Evolutionary conservation across 2,797 vertebrate species (phyloP), one percentile per base, ranked within the genome.

Genomic region (Neosalanx taihuensis): DNA sequence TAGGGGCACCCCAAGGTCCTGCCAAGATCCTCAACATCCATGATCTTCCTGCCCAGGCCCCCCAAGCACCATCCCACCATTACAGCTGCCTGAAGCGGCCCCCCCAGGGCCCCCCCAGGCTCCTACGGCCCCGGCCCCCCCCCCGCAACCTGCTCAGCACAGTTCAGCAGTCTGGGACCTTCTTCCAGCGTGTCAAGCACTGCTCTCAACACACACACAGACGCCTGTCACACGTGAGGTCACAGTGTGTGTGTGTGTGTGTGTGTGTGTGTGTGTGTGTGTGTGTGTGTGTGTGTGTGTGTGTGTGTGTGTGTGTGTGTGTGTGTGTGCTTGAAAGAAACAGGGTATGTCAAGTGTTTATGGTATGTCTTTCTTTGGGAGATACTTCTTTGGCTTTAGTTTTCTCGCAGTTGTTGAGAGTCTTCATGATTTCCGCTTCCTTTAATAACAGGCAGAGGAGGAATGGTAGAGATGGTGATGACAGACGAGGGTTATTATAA

Each of bases 1-100:
- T 92, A 33, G 77, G 92, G 74, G 76, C 89, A 35, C 81, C 89
- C 78, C 93, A 92, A 68, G 90, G 88, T 29, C 83, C 90, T 0
- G 82, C 91, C 59, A 94, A 92, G 85, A 91, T 95, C 71, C 88
- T 93, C 61, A 30, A 80, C 58, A 77, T 84, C 84, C 84, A 74
- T 81, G 80, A 56, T 17, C 15, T n/a, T 56, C 69, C 93, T 74
- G 68, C 79, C 29, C 63, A 67, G 60, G 78, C 53, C 67, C 79
- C 61, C 74, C 86, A 83, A 33, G 49, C 82, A 84, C n/a, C 29
- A 35, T 5, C 17, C 66, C 2, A 35, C 59, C 61, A 79, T 13
- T 75, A 75, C 81, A 81, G 65, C 79, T 70, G 76, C 73, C 67
- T 92, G 61, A 94, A 91, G 12, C 92, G 89, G 49, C 85, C 93